phyloP scores from a whole-genome alignment of 2,113 vertebrate species.

The Cyrtonyx montezumae region DNA sequence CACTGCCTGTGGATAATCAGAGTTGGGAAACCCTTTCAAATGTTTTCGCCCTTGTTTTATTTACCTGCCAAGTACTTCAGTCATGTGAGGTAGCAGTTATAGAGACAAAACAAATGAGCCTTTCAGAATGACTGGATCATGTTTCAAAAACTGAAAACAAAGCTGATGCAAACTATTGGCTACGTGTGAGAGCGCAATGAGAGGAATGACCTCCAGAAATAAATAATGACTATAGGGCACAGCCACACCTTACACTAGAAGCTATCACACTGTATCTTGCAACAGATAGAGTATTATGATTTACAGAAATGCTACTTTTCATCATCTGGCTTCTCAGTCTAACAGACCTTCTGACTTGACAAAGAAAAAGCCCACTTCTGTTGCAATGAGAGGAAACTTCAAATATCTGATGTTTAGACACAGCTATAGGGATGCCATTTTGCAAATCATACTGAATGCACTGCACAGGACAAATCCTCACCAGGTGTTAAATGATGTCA shows the following conservation, averaged over 20 bases:
- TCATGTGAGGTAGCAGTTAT: background rate
- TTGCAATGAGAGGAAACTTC: background rate
- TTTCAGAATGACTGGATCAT: background rate
- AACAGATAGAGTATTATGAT: background rate
- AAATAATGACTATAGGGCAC: background rate
- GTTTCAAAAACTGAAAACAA: background rate
- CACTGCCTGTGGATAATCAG: background rate
- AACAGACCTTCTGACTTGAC: background rate
- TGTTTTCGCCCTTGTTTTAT: background rate
- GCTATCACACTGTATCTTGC: background rate
- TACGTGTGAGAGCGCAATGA: background rate
- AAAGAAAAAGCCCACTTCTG: background rate
- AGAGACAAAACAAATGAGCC: accelerated
- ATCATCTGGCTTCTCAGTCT: background rate
- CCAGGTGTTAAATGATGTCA: background rate
- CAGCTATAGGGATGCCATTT: background rate
- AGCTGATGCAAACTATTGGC: background rate
- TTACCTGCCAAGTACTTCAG: background rate
- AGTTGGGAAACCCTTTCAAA: background rate
- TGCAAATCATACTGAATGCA: no score
- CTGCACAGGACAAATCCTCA: background rate
- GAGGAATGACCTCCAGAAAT: background rate
- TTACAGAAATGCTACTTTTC: background rate
- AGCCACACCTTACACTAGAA: background rate
- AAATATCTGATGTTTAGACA: background rate